phyloP scores from a whole-genome alignment of 2,113 vertebrate genomes.

The Candoia aspera region DNA sequence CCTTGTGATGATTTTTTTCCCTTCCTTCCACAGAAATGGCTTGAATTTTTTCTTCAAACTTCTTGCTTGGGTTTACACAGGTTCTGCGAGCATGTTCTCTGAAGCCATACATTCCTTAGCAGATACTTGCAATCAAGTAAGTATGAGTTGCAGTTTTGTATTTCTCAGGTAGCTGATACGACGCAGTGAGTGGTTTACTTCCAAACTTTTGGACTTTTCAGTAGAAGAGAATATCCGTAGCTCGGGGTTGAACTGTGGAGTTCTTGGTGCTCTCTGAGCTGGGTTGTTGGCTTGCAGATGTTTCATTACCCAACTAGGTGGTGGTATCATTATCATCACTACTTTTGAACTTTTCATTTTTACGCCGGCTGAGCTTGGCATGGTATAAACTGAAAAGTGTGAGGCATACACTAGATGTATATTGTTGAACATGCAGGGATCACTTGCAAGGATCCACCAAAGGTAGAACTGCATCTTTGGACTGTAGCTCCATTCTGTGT shows the following conservation, averaged over 20 bases:
- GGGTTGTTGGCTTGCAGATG: not conserved
- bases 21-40: constrained; percentile 85
- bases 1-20: constrained; percentile 28
- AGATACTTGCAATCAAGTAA: constrained; percentile 96
- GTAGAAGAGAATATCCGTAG: not conserved
- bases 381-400: not conserved
- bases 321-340: too few relatives aligned
- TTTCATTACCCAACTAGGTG: not conserved
- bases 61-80: constrained; percentile 98
- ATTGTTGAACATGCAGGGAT: not conserved
- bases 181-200: constrained; percentile 6
- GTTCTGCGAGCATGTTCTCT: constrained; percentile 98
- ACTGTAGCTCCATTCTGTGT: too few relatives aligned
- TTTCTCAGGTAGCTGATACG: not conserved
- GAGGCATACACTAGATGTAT: not conserved
- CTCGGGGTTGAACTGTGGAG: not conserved
- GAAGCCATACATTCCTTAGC: constrained; percentile 98
- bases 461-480: too few relatives aligned
- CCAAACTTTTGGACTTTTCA: not conserved
- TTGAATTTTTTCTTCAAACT: constrained; percentile 98
- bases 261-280: too few relatives aligned
- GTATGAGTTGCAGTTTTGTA: constrained; percentile 4
- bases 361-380: not conserved
- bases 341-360: too few relatives aligned
- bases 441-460: too few relatives aligned